These are phyloP conservation scores for Recurvirostra avosetta DNA, from an alignment of 2,113 vertebrate genomes.

Conservation along the genomic window DNA sequence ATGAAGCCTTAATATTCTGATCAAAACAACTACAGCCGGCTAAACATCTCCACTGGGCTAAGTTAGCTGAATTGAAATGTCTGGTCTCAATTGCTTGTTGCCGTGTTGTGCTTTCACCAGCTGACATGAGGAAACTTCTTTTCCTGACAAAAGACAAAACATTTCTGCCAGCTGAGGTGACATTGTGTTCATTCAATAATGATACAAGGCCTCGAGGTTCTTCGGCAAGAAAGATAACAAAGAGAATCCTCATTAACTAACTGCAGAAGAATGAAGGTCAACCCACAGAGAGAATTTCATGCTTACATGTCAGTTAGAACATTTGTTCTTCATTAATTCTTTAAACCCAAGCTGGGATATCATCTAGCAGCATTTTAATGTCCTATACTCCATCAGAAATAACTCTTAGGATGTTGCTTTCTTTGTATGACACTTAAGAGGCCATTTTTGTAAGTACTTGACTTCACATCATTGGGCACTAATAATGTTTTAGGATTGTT, in stretches of 20 bases:
- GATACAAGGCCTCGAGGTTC: constrained; percentile 77
- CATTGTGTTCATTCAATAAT: constrained; percentile 78
- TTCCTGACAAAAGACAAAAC: constrained; percentile 76
- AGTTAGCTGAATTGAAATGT: constrained; percentile 69
- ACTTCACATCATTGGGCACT: constrained; percentile 23
- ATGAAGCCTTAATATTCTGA: constrained; percentile 63
- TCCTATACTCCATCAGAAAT: constrained; percentile 59
- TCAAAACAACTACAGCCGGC: constrained; percentile 49
- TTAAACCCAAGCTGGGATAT: constrained; percentile 73
- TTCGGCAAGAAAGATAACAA: constrained; percentile 76
- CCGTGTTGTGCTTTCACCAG: constrained; percentile 62
- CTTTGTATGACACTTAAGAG: constrained; percentile 29
- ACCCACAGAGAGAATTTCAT: constrained; percentile 73
- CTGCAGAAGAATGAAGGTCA: constrained; percentile 78
- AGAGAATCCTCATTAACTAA: constrained; percentile 78
- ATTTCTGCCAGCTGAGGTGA: constrained; percentile 77
- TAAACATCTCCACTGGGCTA: constrained; percentile 63
- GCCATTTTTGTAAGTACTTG: constrained; percentile 35
- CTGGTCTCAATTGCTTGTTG: constrained; percentile 65
- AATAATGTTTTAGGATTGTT: constrained; percentile 46
- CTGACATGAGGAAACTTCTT: constrained; percentile 72
- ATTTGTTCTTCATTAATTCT: constrained; percentile 83
- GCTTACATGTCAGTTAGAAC: constrained; percentile 70
- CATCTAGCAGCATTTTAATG: constrained; percentile 69
- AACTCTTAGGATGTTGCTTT: constrained; percentile 50